Base-by-base conservation (phyloP, 1,140 invertebrate species). In the Schlechtendalia chinensis region DNA sequence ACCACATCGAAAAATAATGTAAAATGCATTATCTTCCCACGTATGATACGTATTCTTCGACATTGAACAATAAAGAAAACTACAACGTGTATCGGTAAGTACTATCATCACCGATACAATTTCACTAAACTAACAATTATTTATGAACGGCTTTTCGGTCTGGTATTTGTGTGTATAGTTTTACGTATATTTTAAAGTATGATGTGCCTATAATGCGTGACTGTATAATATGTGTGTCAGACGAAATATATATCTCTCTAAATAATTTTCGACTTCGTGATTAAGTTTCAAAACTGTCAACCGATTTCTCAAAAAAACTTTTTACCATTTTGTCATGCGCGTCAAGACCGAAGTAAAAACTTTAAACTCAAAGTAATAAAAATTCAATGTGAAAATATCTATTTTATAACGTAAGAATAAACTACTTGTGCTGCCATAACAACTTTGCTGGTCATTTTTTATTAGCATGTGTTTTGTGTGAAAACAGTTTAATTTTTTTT, bases 1-100 rank as follows among this genome's bases (percentile, higher is more conserved):
- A 67, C 63, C 63, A 22, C 63, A 67, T 67, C 32, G 32, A 67
- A 67, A 67, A 45, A n/a, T 67, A 67, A 67, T 67, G 10, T 45
- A 22, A 39, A 27, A 27, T 32, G 2, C n/a, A n/a, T 4, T 39
- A 65, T 65, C 29, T 65, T 65, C 61, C 61, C 61, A 65, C 61
- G 61, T 65, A 39, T 39, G 61, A 39, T 14, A 65, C 17, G 29
- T 65, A 65, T 65, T 39, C 17, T 19, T 32, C 19, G 29, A 14
- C 29, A 19, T 19, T 14, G 29, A 39, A 65, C 61, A 65, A 32
- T 65, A 39, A 63, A 63, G 17, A 63, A 63, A 14, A 17, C 16
- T 29, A 32, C 14, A 5, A 4, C 3, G 8, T 8, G 32, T 39
- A 39, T 8, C 3, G 3, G 3, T 39, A 39, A 8, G 32, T 39